phyloP scores from a whole-genome alignment of 2,888 invertebrate species.

The Dryomyza anilis region DNA sequence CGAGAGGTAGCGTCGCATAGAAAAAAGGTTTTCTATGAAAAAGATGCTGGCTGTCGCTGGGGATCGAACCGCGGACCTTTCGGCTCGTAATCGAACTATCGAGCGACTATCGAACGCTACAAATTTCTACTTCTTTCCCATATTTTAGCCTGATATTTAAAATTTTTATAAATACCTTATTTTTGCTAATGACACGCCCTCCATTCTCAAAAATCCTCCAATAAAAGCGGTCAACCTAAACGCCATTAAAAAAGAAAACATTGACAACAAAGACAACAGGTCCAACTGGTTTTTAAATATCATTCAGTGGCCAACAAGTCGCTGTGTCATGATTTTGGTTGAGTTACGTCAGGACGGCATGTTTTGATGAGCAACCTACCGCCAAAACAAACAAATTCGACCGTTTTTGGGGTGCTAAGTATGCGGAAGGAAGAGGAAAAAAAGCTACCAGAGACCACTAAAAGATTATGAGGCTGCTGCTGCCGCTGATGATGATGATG shows the following conservation, averaged over 20 bases:
- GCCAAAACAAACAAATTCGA: conserved; percentile 30
- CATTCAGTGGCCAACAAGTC: background rate
- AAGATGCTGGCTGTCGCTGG: too few species aligned
- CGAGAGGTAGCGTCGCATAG: too few species aligned
- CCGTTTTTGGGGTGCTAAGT: conserved; percentile 29
- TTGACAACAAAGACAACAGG: conserved; percentile 32
- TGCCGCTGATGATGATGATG: conserved; percentile 4
- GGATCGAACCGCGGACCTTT: too few species aligned
- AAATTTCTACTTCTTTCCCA: too few species aligned
- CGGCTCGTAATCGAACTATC: too few species aligned
- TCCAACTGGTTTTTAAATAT: conserved; percentile 32
- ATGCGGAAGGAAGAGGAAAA: background rate
- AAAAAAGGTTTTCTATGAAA: too few species aligned
- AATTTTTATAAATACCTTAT: too few species aligned
- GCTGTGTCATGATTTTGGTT: background rate
- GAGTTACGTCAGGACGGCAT: background rate
- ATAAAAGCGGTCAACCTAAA: conserved; percentile 6
- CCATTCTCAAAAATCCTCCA: background rate
- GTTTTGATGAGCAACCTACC: conserved; percentile 11
- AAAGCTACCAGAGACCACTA: background rate
- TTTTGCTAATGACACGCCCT: background rate
- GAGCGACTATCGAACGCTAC: too few species aligned
- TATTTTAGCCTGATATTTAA: too few species aligned
- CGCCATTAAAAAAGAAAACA: conserved; percentile 16
- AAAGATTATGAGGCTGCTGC: too few species aligned